Base-by-base conservation (phyloP, 2,113 vertebrate species). In the Centrocercus urophasianus region DNA sequence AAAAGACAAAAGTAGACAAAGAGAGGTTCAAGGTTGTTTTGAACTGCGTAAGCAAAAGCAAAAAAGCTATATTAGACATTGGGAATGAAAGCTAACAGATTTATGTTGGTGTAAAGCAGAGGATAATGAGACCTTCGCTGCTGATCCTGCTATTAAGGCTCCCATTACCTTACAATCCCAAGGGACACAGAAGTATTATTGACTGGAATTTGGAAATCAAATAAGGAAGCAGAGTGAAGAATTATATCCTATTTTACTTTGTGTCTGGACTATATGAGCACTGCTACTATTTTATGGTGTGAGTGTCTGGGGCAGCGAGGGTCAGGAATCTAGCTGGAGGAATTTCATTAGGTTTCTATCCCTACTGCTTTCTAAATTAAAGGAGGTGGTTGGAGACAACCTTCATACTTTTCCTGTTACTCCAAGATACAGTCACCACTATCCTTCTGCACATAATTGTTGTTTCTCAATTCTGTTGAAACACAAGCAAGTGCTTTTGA, bases 291-390 rank as follows among this genome's bases (percentile, higher is more conserved):
- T 94, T 92, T 94, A 95, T 57, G 60, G 71, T 82, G 82, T 11
- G 52, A 82, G 76, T 65, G 87, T 90, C 90, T 90, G 89, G 83
- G 90, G 80, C 86, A 95, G 80, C 8, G 43, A 3, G 2, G 90
- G 85, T 87, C 48, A 66, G 64, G 86, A 86, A 93, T 86, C 67
- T 34, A 40, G 70, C 60, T 90, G 70, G 61, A 91, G 77, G 47
- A 73, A 86, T 96, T 96, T 89, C 89, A 85, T 59, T 80, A 88
- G 78, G 83, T 57, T 89, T 82, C 79, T 94, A 52, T 40, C 47
- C 52, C 0, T 45, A 52, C 59, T 76, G 77, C 83, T 97, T 95
- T 96, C 85, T 93, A 96, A 96, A 97, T 97, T 97, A 97, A 97
- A 96, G 91, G 76, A 97, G 73, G 71, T 94, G 82, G 54, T 60